Conservation (phyloP, 2,888 invertebrate species). For the Troides aeacus region DNA sequence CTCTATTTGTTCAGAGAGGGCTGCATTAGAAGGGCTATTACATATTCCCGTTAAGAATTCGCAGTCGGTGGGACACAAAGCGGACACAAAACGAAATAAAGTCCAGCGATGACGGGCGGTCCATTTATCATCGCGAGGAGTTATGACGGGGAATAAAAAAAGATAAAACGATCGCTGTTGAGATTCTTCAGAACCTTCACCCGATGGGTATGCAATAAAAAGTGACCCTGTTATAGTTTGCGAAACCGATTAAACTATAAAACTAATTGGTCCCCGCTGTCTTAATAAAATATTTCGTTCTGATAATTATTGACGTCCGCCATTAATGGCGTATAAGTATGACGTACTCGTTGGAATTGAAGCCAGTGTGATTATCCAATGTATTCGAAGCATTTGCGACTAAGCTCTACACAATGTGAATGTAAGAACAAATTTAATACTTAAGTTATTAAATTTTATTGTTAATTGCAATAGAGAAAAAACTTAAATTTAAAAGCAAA, state of each 20-base stretch:
- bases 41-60: constrained; percentile 33
- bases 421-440: neutral
- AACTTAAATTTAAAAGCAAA: too few relatives aligned
- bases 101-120: constrained; percentile 46
- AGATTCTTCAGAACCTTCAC: constrained; percentile 55
- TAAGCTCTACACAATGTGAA: neutral
- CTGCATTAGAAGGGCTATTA: constrained; percentile 28
- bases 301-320: constrained; percentile 61
- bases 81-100: constrained; percentile 42
- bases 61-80: constrained; percentile 37
- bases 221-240: constrained; percentile 73
- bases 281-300: constrained; percentile 73
- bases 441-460: neutral
- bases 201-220: constrained; percentile 64
- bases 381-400: constrained; percentile 5
- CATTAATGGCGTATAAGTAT: constrained; percentile 52
- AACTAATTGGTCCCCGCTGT: constrained; percentile 67
- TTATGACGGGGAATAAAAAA: constrained; percentile 64
- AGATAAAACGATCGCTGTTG: constrained; percentile 48
- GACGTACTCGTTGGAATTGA: constrained; percentile 19
- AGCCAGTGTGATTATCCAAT: constrained; percentile 20
- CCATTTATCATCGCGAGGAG: constrained; percentile 58
- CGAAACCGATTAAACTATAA: constrained; percentile 76
- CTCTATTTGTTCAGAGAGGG: constrained; percentile 38
- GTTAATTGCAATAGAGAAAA: too few relatives aligned